These are phyloP conservation scores for Eueides isabella DNA, from an alignment of 1,140 invertebrate genomes.

Conservation along the genomic window DNA sequence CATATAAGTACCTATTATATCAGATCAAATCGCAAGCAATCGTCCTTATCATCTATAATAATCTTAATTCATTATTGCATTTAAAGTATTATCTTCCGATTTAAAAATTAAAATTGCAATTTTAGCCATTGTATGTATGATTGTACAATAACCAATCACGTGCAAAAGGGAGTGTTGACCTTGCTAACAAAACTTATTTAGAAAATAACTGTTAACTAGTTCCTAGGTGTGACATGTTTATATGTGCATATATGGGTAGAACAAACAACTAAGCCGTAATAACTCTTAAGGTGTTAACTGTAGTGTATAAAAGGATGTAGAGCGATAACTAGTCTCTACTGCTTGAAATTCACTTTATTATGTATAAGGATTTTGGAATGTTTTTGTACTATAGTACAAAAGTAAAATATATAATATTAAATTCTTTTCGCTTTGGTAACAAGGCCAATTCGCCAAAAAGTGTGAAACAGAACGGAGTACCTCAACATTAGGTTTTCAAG, in stretches of 20 bases:
- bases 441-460: too few species aligned
- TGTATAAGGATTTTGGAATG: not conserved
- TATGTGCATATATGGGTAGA: not conserved
- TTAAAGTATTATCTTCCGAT: not conserved
- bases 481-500: too few species aligned
- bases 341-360: not conserved
- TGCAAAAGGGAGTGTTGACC: constrained; percentile 10
- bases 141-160: not conserved
- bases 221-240: not conserved
- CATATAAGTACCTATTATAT: not conserved
- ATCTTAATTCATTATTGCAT: not conserved
- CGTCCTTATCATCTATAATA: not conserved
- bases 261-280: not conserved
- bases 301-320: not conserved
- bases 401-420: too few species aligned
- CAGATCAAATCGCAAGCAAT: not conserved
- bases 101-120: not conserved
- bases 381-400: too few species aligned
- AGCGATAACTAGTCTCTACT: not conserved
- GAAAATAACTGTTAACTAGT: constrained; percentile 1
- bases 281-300: not conserved
- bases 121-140: not conserved
- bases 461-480: too few species aligned
- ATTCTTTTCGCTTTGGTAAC: too few species aligned
- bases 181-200: not conserved